A percentile compares a stretch with the other conserved stretches of the same genome.
phyloP scores from a whole-genome alignment of 2,113 vertebrate genomes.

The Fregetta grallaria region DNA sequence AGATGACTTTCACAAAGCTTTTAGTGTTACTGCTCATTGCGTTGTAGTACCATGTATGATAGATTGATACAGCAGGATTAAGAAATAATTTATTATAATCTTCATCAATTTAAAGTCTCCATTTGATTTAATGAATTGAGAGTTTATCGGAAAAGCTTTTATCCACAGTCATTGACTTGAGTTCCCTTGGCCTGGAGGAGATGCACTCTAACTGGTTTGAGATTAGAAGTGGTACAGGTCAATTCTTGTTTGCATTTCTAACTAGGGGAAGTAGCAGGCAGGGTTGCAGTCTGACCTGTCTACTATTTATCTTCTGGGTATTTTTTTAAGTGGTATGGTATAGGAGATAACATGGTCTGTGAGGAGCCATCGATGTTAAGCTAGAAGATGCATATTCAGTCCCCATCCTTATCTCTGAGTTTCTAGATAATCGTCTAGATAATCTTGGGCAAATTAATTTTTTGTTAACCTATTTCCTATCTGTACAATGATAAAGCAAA shows the following conservation, averaged over 20 bases:
- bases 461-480: neutral
- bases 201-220: slow-evolving; percentile 60
- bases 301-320: slow-evolving; percentile 39
- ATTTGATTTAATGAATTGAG: slow-evolving; percentile 75
- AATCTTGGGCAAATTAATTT: neutral
- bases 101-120: slow-evolving; percentile 73
- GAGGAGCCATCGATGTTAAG: neutral
- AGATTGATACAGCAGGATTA: slow-evolving; percentile 62
- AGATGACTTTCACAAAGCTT: slow-evolving; percentile 34
- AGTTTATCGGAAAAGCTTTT: slow-evolving; percentile 83
- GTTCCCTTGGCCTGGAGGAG: slow-evolving; percentile 54
- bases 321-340: neutral
- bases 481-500: neutral
- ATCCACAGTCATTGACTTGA: slow-evolving; percentile 63
- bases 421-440: neutral
- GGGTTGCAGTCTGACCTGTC: slow-evolving; percentile 23
- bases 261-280: slow-evolving; percentile 49
- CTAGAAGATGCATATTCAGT: neutral
- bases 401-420: neutral
- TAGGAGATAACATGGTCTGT: neutral
- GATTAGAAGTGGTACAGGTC: slow-evolving; percentile 55
- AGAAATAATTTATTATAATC: slow-evolving; percentile 67
- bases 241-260: slow-evolving; percentile 62
- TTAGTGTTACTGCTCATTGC: neutral
- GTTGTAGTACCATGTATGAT: slow-evolving; percentile 20